phyloP scores from a whole-genome alignment of 2,113 vertebrate genomes.

The Cyphomyrus plagiostoma region DNA sequence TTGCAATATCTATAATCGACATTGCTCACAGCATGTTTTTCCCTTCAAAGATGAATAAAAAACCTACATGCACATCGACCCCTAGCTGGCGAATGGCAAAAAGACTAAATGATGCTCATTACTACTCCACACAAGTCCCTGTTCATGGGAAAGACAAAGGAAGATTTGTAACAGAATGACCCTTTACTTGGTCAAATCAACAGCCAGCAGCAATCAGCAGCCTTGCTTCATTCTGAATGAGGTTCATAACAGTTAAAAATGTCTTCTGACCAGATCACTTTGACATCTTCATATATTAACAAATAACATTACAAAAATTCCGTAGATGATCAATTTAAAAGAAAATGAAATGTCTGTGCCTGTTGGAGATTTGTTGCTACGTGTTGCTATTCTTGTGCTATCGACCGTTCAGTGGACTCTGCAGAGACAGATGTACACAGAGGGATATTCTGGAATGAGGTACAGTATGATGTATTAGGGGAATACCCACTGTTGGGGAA shows the following conservation, averaged over 20 bases:
- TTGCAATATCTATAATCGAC: not conserved
- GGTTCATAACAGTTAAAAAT: not conserved
- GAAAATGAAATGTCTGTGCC: constrained; percentile 28
- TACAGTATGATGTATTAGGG: not conserved
- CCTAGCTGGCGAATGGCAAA: not conserved
- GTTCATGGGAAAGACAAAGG: not conserved
- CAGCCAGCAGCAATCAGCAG: not conserved
- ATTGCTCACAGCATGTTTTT: not conserved
- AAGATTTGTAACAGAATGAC: not conserved
- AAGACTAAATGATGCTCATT: not conserved
- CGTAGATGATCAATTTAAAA: constrained; percentile 32
- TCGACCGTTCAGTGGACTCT: not conserved
- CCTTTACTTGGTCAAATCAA: not conserved
- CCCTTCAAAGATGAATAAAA: not conserved
- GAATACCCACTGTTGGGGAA: not conserved
- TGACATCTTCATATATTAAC: constrained; percentile 47
- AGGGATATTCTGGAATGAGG: not conserved
- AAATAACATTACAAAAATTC: constrained; percentile 46
- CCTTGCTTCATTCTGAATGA: not conserved
- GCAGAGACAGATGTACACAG: not conserved
- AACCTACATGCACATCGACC: not conserved
- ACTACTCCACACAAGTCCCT: not conserved
- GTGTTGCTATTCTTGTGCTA: not conserved
- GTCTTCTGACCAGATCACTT: not conserved
- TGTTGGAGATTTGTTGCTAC: not conserved